A percentile compares a stretch with the other conserved stretches of the same genome.
phyloP scores from a whole-genome alignment of 1,140 invertebrate species.

The Leptinotarsa lineolata region DNA sequence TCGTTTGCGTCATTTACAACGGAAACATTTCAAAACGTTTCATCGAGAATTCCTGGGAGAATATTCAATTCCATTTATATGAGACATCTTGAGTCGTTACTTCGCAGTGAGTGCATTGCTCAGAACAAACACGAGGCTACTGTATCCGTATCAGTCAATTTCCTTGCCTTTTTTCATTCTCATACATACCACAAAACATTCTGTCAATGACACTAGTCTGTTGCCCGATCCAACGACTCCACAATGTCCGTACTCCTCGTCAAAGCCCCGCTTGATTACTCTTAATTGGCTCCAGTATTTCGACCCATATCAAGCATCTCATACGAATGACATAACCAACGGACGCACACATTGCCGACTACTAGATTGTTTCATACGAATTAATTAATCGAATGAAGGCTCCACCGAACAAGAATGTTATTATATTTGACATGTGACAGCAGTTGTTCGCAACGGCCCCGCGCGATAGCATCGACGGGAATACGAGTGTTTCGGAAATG shows the following conservation, averaged over 20 bases:
- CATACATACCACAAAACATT: no score
- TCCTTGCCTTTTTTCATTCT: no score
- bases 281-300: constrained; percentile 14
- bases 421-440: constrained; percentile 19
- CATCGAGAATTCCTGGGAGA: no score
- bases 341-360: background rate
- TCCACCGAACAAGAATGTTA: constrained; percentile 18
- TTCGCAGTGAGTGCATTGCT: no score
- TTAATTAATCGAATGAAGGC: constrained; percentile 18
- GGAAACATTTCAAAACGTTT: no score
- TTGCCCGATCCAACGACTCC: no score
- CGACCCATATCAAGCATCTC: constrained; percentile 15
- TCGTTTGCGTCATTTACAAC: no score
- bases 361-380: constrained; percentile 13
- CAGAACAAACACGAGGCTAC: no score
- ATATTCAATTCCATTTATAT: no score
- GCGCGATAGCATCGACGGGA: constrained; percentile 1
- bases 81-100: no score
- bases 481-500: background rate
- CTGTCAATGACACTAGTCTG: no score
- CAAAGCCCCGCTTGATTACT: constrained; percentile 16
- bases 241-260: background rate
- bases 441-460: constrained; percentile 2
- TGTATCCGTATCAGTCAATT: no score
- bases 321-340: background rate